These are phyloP conservation scores for Tragelaphus oryx DNA, from an alignment of 2,797 vertebrate species.

Conservation along the genomic window DNA sequence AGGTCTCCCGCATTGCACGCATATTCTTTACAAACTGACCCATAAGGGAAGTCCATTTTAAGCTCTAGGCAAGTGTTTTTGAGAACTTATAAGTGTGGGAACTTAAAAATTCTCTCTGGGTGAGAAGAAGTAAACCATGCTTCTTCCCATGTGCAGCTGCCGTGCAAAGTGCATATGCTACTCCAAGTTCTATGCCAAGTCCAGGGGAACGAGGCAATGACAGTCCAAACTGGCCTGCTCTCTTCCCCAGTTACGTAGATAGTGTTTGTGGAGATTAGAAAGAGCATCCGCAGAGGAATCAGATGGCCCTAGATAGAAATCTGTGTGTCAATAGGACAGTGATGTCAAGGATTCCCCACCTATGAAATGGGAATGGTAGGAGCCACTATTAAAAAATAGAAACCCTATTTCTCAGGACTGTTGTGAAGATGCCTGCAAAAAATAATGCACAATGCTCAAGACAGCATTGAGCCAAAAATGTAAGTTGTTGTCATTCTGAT, in stretches of 20 bases:
- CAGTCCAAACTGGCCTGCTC: accelerated
- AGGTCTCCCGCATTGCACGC: accelerated
- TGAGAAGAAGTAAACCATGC: not conserved
- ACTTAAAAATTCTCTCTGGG: not conserved
- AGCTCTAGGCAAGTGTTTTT: not conserved
- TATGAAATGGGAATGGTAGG: not conserved
- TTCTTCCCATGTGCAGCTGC: not conserved
- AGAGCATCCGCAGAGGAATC: not conserved
- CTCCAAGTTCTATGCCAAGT: not conserved
- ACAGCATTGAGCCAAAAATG: not conserved
- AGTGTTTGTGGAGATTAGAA: not conserved
- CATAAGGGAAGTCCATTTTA: not conserved
- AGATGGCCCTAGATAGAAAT: not conserved
- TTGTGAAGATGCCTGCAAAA: not conserved
- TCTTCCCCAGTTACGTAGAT: not conserved
- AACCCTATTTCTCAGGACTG: not conserved
- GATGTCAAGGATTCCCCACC: not conserved
- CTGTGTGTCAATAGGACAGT: not conserved
- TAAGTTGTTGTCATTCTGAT: not conserved
- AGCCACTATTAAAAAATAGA: not conserved
- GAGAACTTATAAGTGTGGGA: not conserved
- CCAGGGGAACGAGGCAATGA: not conserved
- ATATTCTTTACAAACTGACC: not conserved
- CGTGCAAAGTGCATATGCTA: not conserved
- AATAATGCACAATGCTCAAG: not conserved